Conservation (phyloP, 53 echinoderm and acorn worm genomes). For the Astropecten irregularis region DNA sequence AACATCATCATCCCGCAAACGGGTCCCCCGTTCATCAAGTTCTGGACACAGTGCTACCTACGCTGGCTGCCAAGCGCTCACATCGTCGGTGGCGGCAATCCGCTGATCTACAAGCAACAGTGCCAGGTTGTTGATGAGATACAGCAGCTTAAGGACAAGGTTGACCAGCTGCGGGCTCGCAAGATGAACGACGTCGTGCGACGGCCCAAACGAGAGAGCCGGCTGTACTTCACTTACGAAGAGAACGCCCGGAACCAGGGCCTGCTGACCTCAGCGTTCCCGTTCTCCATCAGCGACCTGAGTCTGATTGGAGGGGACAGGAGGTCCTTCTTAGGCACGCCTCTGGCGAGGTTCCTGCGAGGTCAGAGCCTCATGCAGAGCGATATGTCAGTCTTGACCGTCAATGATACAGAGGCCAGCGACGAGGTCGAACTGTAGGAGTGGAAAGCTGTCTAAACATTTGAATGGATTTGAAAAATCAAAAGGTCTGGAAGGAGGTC, state of each 20-base stretch:
- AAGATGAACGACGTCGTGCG: conserved; percentile 58
- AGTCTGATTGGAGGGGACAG: conserved; percentile 87
- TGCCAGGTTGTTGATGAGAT: conserved; percentile 94
- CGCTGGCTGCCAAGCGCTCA: conserved; percentile 95
- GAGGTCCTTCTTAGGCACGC: conserved; percentile 84
- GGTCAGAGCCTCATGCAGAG: conserved; percentile 90
- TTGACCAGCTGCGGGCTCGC: conserved; percentile 66
- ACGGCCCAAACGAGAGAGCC: conserved; percentile 72
- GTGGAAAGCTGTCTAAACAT: too few relatives aligned
- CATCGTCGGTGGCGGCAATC: conserved; percentile 83
- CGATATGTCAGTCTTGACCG: conserved; percentile 14
- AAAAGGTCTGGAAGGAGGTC: too few relatives aligned
- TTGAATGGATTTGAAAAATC: too few relatives aligned
- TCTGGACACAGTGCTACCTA: conserved; percentile 92
- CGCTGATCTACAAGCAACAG: conserved; percentile 87
- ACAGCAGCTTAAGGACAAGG: conserved; percentile 81
- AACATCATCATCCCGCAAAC: conserved; percentile 70
- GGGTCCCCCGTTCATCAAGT: conserved; percentile 74
- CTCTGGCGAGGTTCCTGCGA: conserved; percentile 86
- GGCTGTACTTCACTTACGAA: conserved; percentile 79
- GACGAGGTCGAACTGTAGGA: conserved; percentile 61
- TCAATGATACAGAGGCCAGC: conserved; percentile 29
- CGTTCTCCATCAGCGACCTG: conserved; percentile 89
- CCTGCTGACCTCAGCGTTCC: conserved; percentile 90
- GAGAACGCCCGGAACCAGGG: conserved; percentile 70